These are phyloP conservation scores for Gryllus longicercus DNA, from an alignment of 2,888 invertebrate species.

Conservation along the genomic window DNA sequence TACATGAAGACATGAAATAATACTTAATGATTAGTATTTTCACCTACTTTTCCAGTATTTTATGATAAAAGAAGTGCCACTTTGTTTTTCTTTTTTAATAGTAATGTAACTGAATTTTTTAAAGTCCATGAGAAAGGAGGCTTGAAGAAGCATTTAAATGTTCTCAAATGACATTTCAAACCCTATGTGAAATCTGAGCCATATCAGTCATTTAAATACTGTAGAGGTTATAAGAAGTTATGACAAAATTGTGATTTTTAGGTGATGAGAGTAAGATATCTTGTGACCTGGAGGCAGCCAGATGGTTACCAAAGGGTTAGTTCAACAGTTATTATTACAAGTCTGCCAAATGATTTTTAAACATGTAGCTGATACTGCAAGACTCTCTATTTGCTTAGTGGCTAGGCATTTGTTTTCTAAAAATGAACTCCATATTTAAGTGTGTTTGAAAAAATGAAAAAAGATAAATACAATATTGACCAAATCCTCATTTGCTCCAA, in stretches of 20 bases:
- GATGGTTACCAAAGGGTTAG: background rate
- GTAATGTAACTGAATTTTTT: slow-evolving; percentile 29
- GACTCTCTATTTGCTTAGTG: slow-evolving; percentile 31
- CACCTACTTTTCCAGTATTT: slow-evolving; percentile 64
- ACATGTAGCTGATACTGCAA: slow-evolving; percentile 22
- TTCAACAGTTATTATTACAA: slow-evolving; percentile 25
- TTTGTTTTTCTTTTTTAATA: slow-evolving; percentile 55
- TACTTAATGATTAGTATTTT: slow-evolving; percentile 52
- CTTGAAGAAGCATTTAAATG: slow-evolving; percentile 27
- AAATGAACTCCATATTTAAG: background rate
- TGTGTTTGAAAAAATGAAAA: slow-evolving; percentile 27
- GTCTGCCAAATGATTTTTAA: slow-evolving; percentile 38
- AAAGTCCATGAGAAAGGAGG: slow-evolving; percentile 24
- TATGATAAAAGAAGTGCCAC: slow-evolving; percentile 70
- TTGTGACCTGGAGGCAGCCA: slow-evolving; percentile 24
- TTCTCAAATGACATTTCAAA: slow-evolving; percentile 32
- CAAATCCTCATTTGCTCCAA: slow-evolving; percentile 33
- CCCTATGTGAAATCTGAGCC: slow-evolving; percentile 35
- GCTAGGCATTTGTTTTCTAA: slow-evolving; percentile 24
- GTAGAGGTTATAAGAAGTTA: slow-evolving; percentile 35
- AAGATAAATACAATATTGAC: slow-evolving; percentile 28
- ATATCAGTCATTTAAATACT: slow-evolving; percentile 38
- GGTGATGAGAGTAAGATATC: slow-evolving; percentile 27
- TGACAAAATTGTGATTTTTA: slow-evolving; percentile 33
- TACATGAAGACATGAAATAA: background rate